Evolutionary conservation across 2,113 vertebrate genomes (phyloP).

Genomic region (Bos taurus): DNA sequence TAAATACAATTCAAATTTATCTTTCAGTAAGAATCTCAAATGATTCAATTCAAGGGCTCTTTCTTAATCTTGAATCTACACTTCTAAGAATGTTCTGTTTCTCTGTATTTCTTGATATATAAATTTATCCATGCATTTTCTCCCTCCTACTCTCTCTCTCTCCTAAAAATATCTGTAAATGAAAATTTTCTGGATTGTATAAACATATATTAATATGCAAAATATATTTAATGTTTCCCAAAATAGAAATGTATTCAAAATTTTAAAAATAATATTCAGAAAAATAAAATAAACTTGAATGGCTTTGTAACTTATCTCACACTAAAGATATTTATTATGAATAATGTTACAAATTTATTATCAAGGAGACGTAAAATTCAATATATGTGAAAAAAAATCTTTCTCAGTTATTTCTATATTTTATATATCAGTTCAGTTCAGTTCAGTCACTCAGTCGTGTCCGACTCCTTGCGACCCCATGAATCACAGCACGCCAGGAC

Average conservation of each 20-base stretch:
- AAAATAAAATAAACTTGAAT: background rate
- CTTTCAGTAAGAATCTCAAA: background rate
- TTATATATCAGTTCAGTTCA: background rate
- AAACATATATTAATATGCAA: background rate
- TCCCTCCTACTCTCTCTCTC: background rate
- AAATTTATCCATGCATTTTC: background rate
- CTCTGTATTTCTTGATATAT: background rate
- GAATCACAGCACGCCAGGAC: no score
- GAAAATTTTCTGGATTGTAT: background rate
- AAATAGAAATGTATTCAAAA: background rate
- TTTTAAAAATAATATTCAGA: background rate
- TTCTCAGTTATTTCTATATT: background rate
- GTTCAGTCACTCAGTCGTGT: no score
- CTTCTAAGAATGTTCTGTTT: background rate
- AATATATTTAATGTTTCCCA: background rate
- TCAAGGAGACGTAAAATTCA: background rate
- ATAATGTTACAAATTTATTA: background rate
- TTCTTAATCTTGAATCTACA: background rate
- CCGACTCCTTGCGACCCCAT: accelerated
- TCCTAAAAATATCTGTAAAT: background rate
- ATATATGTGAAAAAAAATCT: background rate
- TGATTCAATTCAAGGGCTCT: background rate
- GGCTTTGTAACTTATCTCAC: background rate
- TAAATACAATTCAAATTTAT: background rate
- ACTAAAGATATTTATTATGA: background rate